Evolutionary conservation across 2,888 invertebrate genomes (phyloP), one percentile per base, ranked within the genome.

Genomic region (Lithophane ornitopus): DNA sequence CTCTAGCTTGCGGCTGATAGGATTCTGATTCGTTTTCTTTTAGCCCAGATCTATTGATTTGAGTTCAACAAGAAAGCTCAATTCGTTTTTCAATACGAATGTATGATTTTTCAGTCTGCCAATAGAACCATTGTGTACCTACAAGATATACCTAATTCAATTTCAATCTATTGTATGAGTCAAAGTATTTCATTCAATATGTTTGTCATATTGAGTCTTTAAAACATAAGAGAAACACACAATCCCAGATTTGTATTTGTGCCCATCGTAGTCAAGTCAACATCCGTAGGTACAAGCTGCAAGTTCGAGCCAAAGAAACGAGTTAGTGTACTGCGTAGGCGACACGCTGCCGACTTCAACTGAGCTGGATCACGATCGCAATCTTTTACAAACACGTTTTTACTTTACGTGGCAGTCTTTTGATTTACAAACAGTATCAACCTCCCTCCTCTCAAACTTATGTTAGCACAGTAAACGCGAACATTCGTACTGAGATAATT

Each of bases 311-410:
- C 46, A 78, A 67, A 68, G 58, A 77, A 85, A 79, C 76, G 39
- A 76, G 87, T 79, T 72, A 78, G 44, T 34, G 39, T 22, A 46
- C 41, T 67, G 80, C 74, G 85, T 85, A 63, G 85, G 85, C 82
- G 83, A 73, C 67, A 41, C 49, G 52, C 74, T 76, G 70, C 58
- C 68, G 54, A 74, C 72, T 52, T n/a, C 28, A 59, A 72, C n/a
- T 71, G 46, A 75, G 74, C 75, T 66, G 78, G 74, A 71, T 76
- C 71, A 66, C 54, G 79, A 85, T 84, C 82, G 85, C 85, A 61
- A 87, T 82, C 85, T 78, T 39, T 54, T 59, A 70, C 75, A 72
- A 75, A 87, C 85, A 73, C 74, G 80, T 76, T 74, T 78, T 70
- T 78, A 68, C 68, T 66, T 58, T 58, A 77, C 70, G 56, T 56